phyloP scores from a whole-genome alignment of 2,797 vertebrate species.

The Phrynocephalus vlangalii region DNA sequence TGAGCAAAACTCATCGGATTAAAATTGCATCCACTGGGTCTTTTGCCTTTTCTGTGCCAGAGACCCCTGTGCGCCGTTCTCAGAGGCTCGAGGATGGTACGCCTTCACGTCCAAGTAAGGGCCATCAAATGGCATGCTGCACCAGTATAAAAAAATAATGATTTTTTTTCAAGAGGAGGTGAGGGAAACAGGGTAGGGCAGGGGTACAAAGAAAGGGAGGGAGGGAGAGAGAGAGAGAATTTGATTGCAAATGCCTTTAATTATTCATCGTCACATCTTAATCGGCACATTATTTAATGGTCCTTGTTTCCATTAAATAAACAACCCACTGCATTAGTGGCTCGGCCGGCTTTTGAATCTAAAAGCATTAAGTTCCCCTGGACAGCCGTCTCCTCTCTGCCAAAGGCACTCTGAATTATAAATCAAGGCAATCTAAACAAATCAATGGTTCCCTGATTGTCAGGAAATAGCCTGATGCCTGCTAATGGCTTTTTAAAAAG shows the following conservation, averaged over 20 bases:
- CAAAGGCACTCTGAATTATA: conserved; percentile 59
- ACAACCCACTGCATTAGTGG: conserved; percentile 62
- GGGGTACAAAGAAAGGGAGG: background rate
- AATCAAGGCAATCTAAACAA: conserved; percentile 59
- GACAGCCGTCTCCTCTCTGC: conserved; percentile 53
- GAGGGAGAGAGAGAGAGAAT: conserved; percentile 45
- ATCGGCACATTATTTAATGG: conserved; percentile 73
- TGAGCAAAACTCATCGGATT: background rate
- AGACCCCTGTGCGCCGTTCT: background rate
- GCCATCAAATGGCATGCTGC: conserved; percentile 38
- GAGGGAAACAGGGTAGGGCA: background rate
- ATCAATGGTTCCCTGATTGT: conserved; percentile 48
- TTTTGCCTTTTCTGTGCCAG: background rate
- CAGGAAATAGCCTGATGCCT: conserved; percentile 54
- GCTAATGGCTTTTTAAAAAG: conserved; percentile 31
- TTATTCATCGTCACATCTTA: conserved; percentile 71
- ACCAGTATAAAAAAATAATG: background rate
- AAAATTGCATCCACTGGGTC: background rate
- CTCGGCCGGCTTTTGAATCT: conserved; percentile 59
- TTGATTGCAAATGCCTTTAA: conserved; percentile 52
- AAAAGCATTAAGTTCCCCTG: conserved; percentile 57
- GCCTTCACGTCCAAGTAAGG: background rate
- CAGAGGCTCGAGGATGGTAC: background rate
- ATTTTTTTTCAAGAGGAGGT: conserved; percentile 26
- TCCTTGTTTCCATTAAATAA: conserved; percentile 66